A percentile compares a stretch with the other conserved stretches of the same genome.
These are phyloP conservation scores for Drepanosiphum platanoidis DNA, from an alignment of 2,888 invertebrate genomes.

Conservation along the genomic window DNA sequence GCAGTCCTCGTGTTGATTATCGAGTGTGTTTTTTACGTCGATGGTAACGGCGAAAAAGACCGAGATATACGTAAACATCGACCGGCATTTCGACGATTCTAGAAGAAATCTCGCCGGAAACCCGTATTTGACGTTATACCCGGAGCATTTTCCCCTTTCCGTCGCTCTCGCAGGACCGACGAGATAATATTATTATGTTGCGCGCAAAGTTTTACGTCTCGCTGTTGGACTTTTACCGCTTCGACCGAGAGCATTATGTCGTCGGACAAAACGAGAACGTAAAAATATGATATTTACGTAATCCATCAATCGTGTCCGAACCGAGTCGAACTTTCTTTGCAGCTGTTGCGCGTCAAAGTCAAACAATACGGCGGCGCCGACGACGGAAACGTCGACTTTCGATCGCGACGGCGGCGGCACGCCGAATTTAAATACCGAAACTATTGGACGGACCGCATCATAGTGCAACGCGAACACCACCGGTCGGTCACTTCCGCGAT, in stretches of 20 bases:
- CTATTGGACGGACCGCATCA: conserved; percentile 21
- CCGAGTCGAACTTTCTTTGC: not conserved
- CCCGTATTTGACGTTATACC: too few relatives aligned
- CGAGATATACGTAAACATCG: too few relatives aligned
- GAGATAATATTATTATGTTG: too few relatives aligned
- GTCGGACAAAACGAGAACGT: conserved; percentile 32
- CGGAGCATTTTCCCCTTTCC: too few relatives aligned
- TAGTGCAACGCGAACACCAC: conserved; percentile 11
- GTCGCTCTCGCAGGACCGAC: too few relatives aligned
- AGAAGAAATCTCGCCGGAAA: too few relatives aligned
- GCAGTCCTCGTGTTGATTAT: too few relatives aligned
- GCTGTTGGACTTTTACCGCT: not conserved
- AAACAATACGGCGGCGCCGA: not conserved
- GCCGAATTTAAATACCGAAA: not conserved
- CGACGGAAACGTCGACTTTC: too few relatives aligned
- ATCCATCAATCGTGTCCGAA: not conserved
- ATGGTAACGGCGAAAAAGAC: too few relatives aligned
- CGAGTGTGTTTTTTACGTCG: too few relatives aligned
- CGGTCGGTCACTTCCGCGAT: not conserved
- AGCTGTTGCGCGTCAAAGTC: conserved; percentile 32
- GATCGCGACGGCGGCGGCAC: not conserved
- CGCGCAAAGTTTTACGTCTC: conserved; percentile 33
- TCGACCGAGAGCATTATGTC: conserved; percentile 3
- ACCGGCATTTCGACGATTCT: too few relatives aligned
- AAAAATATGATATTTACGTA: not conserved